Percentiles rank a stretch among this genome's conserved stretches.
Conservation (phyloP, 1,140 invertebrate genomes). For the Lutraria rhynchaena region DNA sequence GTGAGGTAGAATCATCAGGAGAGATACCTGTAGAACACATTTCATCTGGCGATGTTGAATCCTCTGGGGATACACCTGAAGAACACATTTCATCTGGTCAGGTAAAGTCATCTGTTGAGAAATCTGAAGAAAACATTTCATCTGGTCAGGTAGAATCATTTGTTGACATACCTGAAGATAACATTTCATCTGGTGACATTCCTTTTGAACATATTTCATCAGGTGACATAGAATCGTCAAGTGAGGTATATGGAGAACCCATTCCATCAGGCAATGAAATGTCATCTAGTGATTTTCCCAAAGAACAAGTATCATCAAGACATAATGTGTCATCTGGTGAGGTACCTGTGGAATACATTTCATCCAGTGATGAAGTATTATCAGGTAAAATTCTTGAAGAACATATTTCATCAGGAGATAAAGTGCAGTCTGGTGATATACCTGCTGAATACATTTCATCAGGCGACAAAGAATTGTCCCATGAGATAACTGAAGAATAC, state of each 20-base stretch:
- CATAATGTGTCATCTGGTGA: background rate
- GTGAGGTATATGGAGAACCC: background rate
- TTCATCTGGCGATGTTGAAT: background rate
- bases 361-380: background rate
- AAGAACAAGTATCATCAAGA: background rate
- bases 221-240: conserved; percentile 5
- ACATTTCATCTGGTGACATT: background rate
- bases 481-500: background rate
- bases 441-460: background rate
- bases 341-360: conserved; percentile 5
- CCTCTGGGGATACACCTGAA: background rate
- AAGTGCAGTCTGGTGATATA: background rate
- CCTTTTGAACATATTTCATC: background rate
- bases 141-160: background rate
- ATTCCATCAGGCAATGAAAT: background rate
- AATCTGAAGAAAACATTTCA: background rate
- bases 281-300: background rate
- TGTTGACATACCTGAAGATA: background rate
- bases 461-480: background rate
- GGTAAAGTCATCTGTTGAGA: background rate
- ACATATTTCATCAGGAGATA: background rate
- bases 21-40: background rate
- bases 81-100: background rate
- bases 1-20: conserved; percentile 5
- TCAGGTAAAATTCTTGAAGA: background rate